Evolutionary conservation across 2,797 vertebrate genomes (phyloP).

Genomic region (Notoglanidium macrostoma): DNA sequence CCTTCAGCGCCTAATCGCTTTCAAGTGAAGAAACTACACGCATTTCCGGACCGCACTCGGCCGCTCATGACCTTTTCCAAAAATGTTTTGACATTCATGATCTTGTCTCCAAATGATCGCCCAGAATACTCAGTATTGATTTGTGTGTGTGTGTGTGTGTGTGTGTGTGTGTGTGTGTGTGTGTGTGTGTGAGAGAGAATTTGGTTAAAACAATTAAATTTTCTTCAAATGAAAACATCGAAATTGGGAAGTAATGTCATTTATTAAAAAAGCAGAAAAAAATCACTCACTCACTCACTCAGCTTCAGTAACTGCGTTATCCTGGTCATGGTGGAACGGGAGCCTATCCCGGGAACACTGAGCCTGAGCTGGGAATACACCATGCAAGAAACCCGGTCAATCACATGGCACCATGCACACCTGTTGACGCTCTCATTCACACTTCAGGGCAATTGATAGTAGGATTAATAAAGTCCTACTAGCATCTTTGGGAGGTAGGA

Average conservation of each 20-base stretch:
- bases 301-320: background rate
- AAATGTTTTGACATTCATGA: background rate
- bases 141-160: background rate
- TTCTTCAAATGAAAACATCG: background rate
- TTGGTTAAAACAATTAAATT: background rate
- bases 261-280: background rate
- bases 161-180: background rate
- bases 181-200: background rate
- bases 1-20: background rate
- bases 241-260: background rate
- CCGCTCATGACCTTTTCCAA: background rate
- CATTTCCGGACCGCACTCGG: background rate
- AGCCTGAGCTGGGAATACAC: background rate
- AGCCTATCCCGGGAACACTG: background rate
- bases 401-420: background rate
- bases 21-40: background rate
- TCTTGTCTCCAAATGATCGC: background rate
- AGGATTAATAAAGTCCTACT: background rate
- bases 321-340: background rate
- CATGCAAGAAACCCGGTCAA: background rate
- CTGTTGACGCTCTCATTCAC: background rate
- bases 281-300: background rate
- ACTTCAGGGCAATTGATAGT: background rate
- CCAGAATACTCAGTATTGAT: background rate
- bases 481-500: background rate